A percentile compares a stretch with the other conserved stretches of the same genome.
phyloP scores from a whole-genome alignment of 2,797 vertebrate genomes.

The Cirrhinus mrigala region DNA sequence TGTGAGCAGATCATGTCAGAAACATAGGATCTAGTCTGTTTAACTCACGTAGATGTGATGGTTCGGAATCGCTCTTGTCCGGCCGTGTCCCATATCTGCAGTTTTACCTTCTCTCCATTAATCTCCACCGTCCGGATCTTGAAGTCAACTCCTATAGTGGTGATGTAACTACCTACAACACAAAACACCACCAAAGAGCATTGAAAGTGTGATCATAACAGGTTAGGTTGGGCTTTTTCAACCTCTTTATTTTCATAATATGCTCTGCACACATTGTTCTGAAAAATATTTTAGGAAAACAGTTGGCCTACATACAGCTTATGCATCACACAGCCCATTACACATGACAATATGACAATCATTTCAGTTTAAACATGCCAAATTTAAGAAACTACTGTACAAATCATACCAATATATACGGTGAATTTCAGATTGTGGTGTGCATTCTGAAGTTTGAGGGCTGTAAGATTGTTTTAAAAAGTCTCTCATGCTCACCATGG shows the following conservation, averaged over 20 bases:
- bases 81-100: constrained; percentile 99
- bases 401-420: neutral
- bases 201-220: too few relatives aligned
- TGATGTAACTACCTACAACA: constrained; percentile 95
- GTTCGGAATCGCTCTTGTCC: constrained; percentile 98
- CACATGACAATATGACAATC: neutral
- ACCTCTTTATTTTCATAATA: neutral
- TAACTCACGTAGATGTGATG: constrained; percentile 98
- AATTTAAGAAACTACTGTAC: neutral
- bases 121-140: constrained; percentile 99
- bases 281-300: neutral
- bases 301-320: neutral
- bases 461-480: neutral
- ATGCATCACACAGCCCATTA: neutral
- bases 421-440: neutral
- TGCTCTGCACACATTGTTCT: neutral
- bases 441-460: neutral
- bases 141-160: constrained; percentile 98
- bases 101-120: constrained; percentile 98
- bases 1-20: neutral
- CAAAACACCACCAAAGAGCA: neutral
- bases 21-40: neutral
- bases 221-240: neutral
- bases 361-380: neutral
- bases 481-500: too few relatives aligned